Base-by-base conservation (phyloP, 1,140 invertebrate genomes). In the Coelopa frigida region DNA sequence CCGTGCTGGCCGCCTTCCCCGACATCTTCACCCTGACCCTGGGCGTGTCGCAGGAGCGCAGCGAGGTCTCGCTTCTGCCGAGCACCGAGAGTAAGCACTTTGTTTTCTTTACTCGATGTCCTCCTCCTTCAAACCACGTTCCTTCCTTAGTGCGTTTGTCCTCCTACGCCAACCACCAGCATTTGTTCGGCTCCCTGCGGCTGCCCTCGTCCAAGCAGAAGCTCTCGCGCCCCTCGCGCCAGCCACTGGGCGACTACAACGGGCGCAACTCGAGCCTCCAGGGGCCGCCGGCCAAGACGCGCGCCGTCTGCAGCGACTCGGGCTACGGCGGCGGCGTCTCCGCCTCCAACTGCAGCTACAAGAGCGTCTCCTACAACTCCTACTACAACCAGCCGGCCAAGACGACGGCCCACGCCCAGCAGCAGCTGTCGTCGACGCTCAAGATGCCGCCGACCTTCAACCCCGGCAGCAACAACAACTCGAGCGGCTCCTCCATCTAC, bases 1-100 rank as follows among this genome's bases (percentile, higher is more conserved):
- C 70, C 4, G 50, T 83, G 8, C 61, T 83, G n/a, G 65, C 72
- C 46, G 70, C 75, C 3, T 70, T 81, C 21, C 67, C 73, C 7
- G 76, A 80, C 52, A 71, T 80, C 8, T 70, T 70, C 36, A 51
- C 52, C 0, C 12, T 65, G 7, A 56, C 55, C 33, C 43, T 46
- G 23, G 58, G 55, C 11, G 31, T 51, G 29, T 55, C 55, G 1
- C 61, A 65, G 42, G 66, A 69, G 18, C 54, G 57, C 15, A 58
- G 58, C 7, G 54, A 63, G 29, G 48, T 68, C 5, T 41, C 52
- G 2, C 26, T 70, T 0, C 57, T 52, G 22, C 35, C 44, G 0
- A 56, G 62, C 33, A 58, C 56, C 24, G 57, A 59, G 41, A 39
- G 62, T 66, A 36, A 58, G 63, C 35, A 40, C 11, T 11, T 3